A percentile compares a stretch with the other conserved stretches of the same genome.
Conservation (phyloP, 2,888 invertebrate species). For the Hymenopus coronatus region DNA sequence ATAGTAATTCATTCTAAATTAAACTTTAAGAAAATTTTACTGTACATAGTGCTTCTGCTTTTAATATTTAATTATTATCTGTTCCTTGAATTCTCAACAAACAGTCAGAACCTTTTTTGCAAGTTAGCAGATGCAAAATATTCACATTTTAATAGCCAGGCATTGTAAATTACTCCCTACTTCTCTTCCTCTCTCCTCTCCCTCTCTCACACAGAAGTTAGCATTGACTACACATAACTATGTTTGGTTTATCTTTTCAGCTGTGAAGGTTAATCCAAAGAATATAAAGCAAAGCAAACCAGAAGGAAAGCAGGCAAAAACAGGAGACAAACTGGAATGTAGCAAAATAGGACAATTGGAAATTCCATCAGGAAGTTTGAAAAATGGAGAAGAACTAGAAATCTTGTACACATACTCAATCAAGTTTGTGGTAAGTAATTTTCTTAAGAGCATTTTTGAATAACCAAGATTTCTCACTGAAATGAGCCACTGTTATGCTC, state of each 20-base stretch:
- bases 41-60: no score
- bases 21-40: no score
- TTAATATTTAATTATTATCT: no score
- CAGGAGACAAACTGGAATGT: conserved; percentile 41
- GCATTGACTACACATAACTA: no score
- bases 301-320: neutral
- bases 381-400: conserved; percentile 52
- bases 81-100: no score
- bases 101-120: no score
- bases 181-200: no score
- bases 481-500: conserved; percentile 42
- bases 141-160: no score
- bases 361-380: conserved; percentile 59
- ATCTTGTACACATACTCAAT: conserved; percentile 88
- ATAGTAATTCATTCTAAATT: no score
- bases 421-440: conserved; percentile 61
- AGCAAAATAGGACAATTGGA: conserved; percentile 65
- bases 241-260: conserved; percentile 43
- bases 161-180: no score
- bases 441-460: neutral
- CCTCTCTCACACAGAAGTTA: no score
- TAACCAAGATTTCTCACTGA: conserved; percentile 68
- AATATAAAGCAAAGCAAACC: conserved; percentile 51
- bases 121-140: no score
- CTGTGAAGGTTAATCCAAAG: conserved; percentile 51